These are phyloP conservation scores for Lepus americanus DNA, from an alignment of 2,113 vertebrate species.

Conservation along the genomic window DNA sequence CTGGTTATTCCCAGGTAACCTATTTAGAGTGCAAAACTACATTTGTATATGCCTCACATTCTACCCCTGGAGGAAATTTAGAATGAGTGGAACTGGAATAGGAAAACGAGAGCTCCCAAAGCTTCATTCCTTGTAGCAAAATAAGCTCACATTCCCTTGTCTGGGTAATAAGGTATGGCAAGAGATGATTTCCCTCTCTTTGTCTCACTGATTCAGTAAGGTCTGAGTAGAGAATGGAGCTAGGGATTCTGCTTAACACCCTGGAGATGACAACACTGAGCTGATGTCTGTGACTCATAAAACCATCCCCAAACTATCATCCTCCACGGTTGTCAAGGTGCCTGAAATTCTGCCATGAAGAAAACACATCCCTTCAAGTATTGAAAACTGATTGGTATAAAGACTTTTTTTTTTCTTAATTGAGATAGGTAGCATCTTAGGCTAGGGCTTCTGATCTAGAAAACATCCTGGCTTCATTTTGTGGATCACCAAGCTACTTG, in stretches of 20 bases:
- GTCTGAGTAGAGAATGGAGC: neutral
- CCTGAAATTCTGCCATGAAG: neutral
- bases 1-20: neutral
- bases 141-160: constrained; percentile 9
- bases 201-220: neutral
- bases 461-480: constrained; percentile 20
- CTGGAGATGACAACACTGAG: neutral
- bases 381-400: neutral
- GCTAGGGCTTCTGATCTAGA: neutral
- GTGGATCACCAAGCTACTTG: neutral
- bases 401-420: neutral
- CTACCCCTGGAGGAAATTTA: constrained; percentile 7
- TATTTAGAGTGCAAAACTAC: neutral
- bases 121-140: constrained; percentile 2
- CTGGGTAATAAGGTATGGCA: neutral
- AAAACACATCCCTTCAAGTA: constrained; percentile 20
- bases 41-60: neutral
- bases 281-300: neutral
- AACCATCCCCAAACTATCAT: neutral
- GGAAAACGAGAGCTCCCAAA: neutral
- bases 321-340: neutral
- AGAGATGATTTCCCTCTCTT: constrained; percentile 19
- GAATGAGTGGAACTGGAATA: neutral
- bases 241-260: neutral
- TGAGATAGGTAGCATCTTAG: neutral